phyloP scores from a whole-genome alignment of 2,797 vertebrate species.

The Hapalemur alaotrensis region DNA sequence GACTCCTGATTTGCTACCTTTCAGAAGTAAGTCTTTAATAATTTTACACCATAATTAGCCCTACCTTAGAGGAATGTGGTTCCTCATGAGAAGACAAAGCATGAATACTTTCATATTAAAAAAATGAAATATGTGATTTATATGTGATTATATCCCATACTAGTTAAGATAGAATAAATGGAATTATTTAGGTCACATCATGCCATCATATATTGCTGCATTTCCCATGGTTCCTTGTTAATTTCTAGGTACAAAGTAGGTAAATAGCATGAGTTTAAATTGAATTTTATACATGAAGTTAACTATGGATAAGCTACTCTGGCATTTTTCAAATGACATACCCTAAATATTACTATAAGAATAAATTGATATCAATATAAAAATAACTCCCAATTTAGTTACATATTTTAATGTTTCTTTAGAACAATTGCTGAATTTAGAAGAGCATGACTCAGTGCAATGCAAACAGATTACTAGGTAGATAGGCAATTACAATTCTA shows the following conservation, averaged over 20 bases:
- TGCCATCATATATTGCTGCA: background rate
- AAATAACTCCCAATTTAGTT: background rate
- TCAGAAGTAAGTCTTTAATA: slow-evolving; percentile 31
- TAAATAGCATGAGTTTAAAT: slow-evolving; percentile 8
- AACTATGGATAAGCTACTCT: background rate
- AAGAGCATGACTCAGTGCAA: background rate
- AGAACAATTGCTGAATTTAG: slow-evolving; percentile 4
- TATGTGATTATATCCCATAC: background rate
- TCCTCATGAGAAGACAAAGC: background rate
- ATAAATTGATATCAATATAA: background rate
- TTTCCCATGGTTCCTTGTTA: background rate
- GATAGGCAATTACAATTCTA: background rate
- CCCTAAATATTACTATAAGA: background rate
- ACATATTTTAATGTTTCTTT: background rate
- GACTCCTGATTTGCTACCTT: background rate
- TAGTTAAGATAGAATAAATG: slow-evolving; percentile 3
- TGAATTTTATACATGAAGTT: background rate
- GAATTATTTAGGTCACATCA: background rate
- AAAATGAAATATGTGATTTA: background rate
- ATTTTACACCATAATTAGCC: background rate
- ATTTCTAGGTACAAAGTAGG: background rate
- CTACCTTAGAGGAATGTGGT: background rate
- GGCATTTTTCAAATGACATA: slow-evolving; percentile 14
- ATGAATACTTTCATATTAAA: background rate
- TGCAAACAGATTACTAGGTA: background rate